phyloP scores from a whole-genome alignment of 2,888 invertebrate genomes.

The Scaptomyza polygonia region DNA sequence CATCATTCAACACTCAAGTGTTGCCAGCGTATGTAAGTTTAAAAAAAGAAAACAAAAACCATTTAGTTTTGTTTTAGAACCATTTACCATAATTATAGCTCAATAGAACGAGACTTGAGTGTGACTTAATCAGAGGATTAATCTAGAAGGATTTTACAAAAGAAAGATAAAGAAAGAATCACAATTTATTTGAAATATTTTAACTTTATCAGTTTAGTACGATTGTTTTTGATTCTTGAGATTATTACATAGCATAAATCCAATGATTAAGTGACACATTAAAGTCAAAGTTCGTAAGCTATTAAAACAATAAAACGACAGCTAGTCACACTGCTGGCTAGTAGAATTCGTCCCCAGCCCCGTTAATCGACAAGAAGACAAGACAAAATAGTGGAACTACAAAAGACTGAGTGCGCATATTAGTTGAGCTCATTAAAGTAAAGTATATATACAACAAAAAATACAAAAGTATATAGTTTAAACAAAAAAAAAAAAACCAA shows the following conservation, averaged over 20 bases:
- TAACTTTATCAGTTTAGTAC: neutral
- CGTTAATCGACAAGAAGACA: conserved; percentile 63
- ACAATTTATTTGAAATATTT: neutral
- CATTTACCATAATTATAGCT: conserved; percentile 30
- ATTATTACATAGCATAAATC: neutral
- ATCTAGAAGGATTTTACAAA: neutral
- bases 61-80: conserved; percentile 51
- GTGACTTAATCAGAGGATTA: neutral
- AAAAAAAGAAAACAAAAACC: conserved; percentile 13
- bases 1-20: conserved; percentile 43
- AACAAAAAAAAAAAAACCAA: conserved; percentile 23
- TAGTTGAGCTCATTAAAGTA: conserved; percentile 79
- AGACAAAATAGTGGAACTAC: conserved; percentile 79
- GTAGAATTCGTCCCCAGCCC: conserved; percentile 34
- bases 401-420: conserved; percentile 83
- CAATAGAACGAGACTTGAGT: conserved; percentile 24
- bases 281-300: conserved; percentile 22
- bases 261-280: neutral
- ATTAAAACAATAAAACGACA: conserved; percentile 1
- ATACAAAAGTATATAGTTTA: conserved; percentile 36
- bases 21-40: conserved; percentile 73
- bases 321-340: conserved; percentile 36
- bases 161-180: neutral
- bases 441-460: conserved; percentile 53
- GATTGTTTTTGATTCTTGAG: neutral